These are phyloP conservation scores for Asbolus verrucosus DNA, from an alignment of 1,140 invertebrate genomes.

Conservation along the genomic window DNA sequence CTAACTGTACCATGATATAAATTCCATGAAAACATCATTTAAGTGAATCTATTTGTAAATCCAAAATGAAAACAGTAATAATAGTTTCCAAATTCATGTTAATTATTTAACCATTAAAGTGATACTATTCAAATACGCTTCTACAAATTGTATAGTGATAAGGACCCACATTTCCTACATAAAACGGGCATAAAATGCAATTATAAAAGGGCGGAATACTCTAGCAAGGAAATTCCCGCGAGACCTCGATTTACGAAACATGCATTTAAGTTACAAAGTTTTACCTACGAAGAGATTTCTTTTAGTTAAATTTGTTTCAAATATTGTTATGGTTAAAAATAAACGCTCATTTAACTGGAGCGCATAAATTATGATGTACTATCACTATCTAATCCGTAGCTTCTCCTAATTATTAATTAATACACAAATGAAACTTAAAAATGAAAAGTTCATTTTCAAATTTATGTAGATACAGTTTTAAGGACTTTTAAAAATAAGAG, in stretches of 20 bases:
- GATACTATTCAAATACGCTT: slow-evolving; percentile 17
- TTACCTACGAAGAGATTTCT: slow-evolving; percentile 41
- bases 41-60: no score
- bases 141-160: slow-evolving; percentile 35
- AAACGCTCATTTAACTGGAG: not conserved
- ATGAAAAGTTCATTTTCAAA: no score
- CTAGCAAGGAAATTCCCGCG: slow-evolving; percentile 31
- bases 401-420: no score
- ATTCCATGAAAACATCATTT: no score
- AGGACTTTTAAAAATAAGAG: no score
- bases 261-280: slow-evolving; percentile 45
- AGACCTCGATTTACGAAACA: slow-evolving; percentile 42
- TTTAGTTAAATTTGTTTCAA: slow-evolving; percentile 46
- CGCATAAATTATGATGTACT: not conserved
- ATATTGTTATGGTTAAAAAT: no score
- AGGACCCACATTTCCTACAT: slow-evolving; percentile 30
- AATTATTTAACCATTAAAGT: slow-evolving; percentile 30
- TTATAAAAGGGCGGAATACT: slow-evolving; percentile 42
- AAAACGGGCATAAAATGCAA: slow-evolving; percentile 41
- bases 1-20: no score
- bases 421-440: no score
- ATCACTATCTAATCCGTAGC: no score
- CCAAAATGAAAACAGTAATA: no score
- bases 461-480: no score
- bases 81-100: no score